Conservation (phyloP, 92 coral and sea anemone species). For the Chrysogorgia sp. region DNA sequence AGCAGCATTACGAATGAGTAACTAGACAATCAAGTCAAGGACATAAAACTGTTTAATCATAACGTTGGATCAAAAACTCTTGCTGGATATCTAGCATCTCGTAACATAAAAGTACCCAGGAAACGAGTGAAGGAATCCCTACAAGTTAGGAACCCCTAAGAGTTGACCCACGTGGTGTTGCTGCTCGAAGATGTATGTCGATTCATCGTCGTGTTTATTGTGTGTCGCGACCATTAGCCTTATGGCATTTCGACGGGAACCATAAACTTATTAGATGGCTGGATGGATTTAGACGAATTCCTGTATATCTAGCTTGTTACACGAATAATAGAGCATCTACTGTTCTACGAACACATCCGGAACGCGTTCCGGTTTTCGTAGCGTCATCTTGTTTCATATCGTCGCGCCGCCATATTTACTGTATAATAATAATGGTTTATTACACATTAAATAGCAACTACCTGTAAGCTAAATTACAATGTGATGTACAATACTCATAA, state of each 20-base stretch:
- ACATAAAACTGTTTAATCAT: constrained; percentile 47
- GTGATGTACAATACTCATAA: too few relatives aligned
- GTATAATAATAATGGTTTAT: too few relatives aligned
- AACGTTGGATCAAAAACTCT: constrained; percentile 64
- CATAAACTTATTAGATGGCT: constrained; percentile 48
- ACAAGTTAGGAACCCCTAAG: too few relatives aligned
- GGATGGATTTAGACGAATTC: constrained; percentile 60
- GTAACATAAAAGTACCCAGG: constrained; percentile 56
- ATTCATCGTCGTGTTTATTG: constrained; percentile 22
- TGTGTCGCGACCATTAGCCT: constrained; percentile 31
- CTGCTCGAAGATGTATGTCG: constrained; percentile 43
- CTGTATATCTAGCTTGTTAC: constrained; percentile 50
- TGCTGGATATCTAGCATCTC: constrained; percentile 59
- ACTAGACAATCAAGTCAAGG: constrained; percentile 51
- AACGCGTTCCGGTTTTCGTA: constrained; percentile 44
- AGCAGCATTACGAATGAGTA: constrained; percentile 52
- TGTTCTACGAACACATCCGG: constrained; percentile 46
- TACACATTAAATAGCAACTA: too few relatives aligned
- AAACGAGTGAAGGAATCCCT: constrained; percentile 59
- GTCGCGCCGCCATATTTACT: too few relatives aligned
- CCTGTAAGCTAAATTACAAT: too few relatives aligned
- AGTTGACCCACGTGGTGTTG: constrained; percentile 64
- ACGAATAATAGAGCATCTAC: constrained; percentile 57
- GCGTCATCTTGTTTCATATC: too few relatives aligned
- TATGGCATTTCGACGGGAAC: constrained; percentile 39